A percentile compares a stretch with the other conserved stretches of the same genome.
phyloP scores from a whole-genome alignment of 2,888 invertebrate genomes.

The Portevinia maculata region DNA sequence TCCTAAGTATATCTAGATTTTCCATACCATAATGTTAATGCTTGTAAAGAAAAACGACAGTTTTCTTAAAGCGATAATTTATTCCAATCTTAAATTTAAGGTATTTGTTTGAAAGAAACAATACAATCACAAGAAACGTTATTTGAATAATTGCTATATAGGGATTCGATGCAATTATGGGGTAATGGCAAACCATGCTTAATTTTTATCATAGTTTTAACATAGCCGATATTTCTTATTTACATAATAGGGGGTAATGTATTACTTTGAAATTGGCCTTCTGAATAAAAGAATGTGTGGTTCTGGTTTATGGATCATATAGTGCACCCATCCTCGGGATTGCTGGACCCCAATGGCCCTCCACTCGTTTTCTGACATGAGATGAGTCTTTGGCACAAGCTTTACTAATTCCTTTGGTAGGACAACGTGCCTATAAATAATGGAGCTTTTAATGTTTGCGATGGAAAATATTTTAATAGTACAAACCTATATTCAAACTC shows the following conservation, averaged over 20 bases:
- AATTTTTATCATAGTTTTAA: conserved; percentile 8
- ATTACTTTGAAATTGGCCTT: conserved; percentile 84
- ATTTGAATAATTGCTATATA: conserved; percentile 24
- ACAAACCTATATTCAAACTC: conserved; percentile 95
- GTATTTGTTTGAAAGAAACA: conserved; percentile 64
- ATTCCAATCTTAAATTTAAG: conserved; percentile 61
- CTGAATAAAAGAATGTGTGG: conserved; percentile 95
- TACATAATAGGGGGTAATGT: conserved; percentile 7
- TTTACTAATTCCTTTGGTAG: conserved; percentile 96
- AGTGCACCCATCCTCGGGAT: conserved; percentile 98
- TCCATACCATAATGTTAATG: too few species aligned
- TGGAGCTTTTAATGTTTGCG: not conserved
- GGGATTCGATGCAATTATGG: conserved; percentile 28
- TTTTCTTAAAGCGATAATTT: conserved; percentile 42
- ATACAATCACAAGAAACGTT: conserved; percentile 63
- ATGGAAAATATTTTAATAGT: not conserved
- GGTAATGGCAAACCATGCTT: conserved; percentile 36
- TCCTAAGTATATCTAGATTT: too few species aligned
- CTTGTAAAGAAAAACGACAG: too few species aligned
- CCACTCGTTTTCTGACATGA: conserved; percentile 98
- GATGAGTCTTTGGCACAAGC: conserved; percentile 94
- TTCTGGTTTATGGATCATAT: conserved; percentile 97
- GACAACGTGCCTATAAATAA: conserved; percentile 94
- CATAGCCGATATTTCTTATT: conserved; percentile 22
- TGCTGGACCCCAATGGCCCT: conserved; percentile 97